These are phyloP conservation scores for Tapirus terrestris DNA, from an alignment of 2,113 vertebrate genomes.

Conservation along the genomic window DNA sequence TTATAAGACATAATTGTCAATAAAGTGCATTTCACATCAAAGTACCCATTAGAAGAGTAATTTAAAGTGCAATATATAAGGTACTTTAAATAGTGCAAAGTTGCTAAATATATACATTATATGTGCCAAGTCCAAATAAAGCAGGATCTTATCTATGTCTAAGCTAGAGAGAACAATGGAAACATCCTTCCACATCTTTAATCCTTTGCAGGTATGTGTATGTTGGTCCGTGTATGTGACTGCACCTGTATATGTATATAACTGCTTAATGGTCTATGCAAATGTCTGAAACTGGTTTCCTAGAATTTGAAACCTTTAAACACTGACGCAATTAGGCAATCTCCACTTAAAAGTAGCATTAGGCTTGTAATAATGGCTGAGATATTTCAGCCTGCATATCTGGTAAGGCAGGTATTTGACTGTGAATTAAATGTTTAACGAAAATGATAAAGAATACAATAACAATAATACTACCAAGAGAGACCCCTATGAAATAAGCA, in stretches of 20 bases:
- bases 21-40: conserved; percentile 71
- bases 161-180: conserved; percentile 53
- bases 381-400: conserved; percentile 89
- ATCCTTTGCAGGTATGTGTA: not conserved
- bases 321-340: not conserved
- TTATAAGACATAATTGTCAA: not conserved
- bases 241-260: not conserved
- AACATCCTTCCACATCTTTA: not conserved
- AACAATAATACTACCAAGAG: conserved; percentile 89
- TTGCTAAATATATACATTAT: conserved; percentile 42
- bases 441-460: conserved; percentile 90
- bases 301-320: conserved; percentile 50
- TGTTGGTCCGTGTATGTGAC: not conserved
- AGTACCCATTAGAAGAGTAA: conserved; percentile 24
- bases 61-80: conserved; percentile 56
- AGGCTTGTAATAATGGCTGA: conserved; percentile 91
- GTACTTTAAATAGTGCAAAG: conserved; percentile 63
- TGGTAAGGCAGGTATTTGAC: conserved; percentile 86
- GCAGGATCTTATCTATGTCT: not conserved
- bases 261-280: not conserved
- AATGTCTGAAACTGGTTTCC: not conserved
- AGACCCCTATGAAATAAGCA: conserved; percentile 87
- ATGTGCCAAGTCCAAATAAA: conserved; percentile 24
- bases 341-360: conserved; percentile 70
- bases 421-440: conserved; percentile 88